phyloP scores from a whole-genome alignment of 2,888 invertebrate species.

The Amphipoea lucens region DNA sequence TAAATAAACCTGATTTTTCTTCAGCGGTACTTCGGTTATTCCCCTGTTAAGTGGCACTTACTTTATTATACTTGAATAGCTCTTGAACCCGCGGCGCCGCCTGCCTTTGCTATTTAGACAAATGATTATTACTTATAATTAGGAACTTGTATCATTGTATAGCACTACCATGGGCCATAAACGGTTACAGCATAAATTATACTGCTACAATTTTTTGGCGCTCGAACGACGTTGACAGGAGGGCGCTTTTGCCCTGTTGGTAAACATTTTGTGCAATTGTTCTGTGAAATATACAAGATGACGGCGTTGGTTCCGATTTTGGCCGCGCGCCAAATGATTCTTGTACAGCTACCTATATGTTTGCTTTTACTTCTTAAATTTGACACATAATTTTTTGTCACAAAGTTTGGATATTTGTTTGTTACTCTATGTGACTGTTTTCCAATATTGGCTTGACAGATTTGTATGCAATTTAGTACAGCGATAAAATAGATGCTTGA shows the following conservation, averaged over 20 bases:
- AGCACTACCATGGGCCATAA: constrained; percentile 6
- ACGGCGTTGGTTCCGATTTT: background rate
- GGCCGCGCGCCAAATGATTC: background rate
- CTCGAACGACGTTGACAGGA: background rate
- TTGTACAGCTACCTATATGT: background rate
- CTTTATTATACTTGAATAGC: constrained; percentile 55
- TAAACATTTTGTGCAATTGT: background rate
- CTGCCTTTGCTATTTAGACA: constrained; percentile 53
- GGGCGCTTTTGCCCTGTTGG: no score
- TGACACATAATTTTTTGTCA: background rate
- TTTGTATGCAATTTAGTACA: background rate
- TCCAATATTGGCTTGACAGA: no score
- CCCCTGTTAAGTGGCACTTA: constrained; percentile 11
- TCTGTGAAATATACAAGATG: background rate
- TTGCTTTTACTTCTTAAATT: constrained; percentile 4
- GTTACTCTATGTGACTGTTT: background rate
- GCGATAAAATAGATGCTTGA: background rate
- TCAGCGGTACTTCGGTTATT: constrained; percentile 5
- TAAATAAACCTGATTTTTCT: background rate
- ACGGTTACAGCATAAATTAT: background rate
- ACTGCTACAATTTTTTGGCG: background rate
- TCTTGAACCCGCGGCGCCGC: constrained; percentile 50
- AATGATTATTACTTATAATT: constrained; percentile 60
- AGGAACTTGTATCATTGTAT: constrained; percentile 36
- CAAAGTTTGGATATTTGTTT: background rate